phyloP scores from a whole-genome alignment of 2,888 invertebrate genomes.

The Junonia oenone region DNA sequence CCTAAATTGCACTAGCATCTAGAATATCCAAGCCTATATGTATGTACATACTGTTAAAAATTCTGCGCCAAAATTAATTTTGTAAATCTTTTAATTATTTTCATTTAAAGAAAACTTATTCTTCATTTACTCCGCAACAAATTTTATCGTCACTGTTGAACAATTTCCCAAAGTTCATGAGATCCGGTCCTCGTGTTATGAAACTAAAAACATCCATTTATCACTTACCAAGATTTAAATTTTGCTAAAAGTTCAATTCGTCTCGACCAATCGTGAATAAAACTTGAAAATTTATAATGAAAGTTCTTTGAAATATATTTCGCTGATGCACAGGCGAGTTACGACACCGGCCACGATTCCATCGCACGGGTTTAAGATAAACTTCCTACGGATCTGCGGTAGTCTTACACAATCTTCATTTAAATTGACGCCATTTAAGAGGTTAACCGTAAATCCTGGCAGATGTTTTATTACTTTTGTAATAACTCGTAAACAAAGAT shows the following conservation, averaged over 20 bases:
- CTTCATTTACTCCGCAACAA: not conserved
- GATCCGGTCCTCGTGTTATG: constrained; percentile 7
- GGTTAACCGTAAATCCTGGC: constrained; percentile 3
- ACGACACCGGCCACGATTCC: constrained; percentile 26
- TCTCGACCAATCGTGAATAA: constrained; percentile 28
- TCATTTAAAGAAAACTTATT: not conserved
- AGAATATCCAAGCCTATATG: too few species aligned
- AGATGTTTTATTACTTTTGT: constrained; percentile 22
- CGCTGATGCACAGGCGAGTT: constrained; percentile 26
- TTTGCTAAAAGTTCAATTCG: constrained; percentile 30
- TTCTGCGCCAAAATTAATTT: too few species aligned
- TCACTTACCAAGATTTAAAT: constrained; percentile 27
- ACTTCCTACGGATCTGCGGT: constrained; percentile 1
- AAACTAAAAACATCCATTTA: constrained; percentile 25
- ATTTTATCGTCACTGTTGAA: not conserved
- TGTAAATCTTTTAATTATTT: not conserved
- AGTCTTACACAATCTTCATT: constrained; percentile 1
- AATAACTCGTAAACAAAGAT: constrained; percentile 23
- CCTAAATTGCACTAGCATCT: too few species aligned
- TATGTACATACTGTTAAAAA: too few species aligned
- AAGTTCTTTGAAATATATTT: constrained; percentile 30
- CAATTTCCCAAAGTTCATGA: not conserved
- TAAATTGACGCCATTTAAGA: constrained; percentile 10
- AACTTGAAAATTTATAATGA: constrained; percentile 32
- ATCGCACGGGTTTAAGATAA: constrained; percentile 26